Conservation (phyloP, 2,797 vertebrate genomes). For the Ctenochaetus hawaiiensis region DNA sequence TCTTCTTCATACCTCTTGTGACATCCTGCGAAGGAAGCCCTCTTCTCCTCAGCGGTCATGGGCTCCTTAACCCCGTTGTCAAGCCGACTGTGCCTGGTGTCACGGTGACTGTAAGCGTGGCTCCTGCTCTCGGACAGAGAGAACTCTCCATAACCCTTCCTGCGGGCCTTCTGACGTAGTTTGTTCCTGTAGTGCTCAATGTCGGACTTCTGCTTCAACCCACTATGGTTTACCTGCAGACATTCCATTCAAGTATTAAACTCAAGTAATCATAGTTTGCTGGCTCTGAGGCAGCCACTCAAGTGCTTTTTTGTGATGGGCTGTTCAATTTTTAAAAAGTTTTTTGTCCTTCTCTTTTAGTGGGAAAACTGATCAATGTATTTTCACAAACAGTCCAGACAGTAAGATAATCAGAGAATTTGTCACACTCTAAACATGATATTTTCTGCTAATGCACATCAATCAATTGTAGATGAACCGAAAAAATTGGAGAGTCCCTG, state of each 20-base stretch:
- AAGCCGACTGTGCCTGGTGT: conserved; percentile 69
- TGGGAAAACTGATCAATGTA: background rate
- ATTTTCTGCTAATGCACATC: conserved; percentile 30
- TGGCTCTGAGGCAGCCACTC: background rate
- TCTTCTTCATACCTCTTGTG: conserved; percentile 74
- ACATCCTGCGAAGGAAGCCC: conserved; percentile 83
- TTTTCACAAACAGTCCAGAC: background rate
- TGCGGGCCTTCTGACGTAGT: conserved; percentile 94
- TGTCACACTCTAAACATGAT: conserved; percentile 18
- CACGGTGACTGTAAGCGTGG: conserved; percentile 81
- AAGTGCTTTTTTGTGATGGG: background rate
- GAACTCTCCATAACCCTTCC: conserved; percentile 96
- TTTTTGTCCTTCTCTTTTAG: too few species aligned
- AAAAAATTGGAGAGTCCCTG: conserved; percentile 14
- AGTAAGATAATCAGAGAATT: background rate
- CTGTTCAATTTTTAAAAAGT: background rate
- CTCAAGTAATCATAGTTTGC: background rate
- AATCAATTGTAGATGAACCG: conserved; percentile 27
- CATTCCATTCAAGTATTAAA: background rate
- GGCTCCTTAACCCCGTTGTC: conserved; percentile 75
- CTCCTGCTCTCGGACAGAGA: conserved; percentile 86
- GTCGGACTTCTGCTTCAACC: conserved; percentile 97
- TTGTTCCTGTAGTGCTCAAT: conserved; percentile 99
- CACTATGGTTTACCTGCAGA: conserved; percentile 90
- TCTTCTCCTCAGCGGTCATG: conserved; percentile 83